Evolutionary conservation across 2,113 vertebrate species (phyloP), one percentile per base, ranked within the genome.

Genomic region (Prinia subflava): DNA sequence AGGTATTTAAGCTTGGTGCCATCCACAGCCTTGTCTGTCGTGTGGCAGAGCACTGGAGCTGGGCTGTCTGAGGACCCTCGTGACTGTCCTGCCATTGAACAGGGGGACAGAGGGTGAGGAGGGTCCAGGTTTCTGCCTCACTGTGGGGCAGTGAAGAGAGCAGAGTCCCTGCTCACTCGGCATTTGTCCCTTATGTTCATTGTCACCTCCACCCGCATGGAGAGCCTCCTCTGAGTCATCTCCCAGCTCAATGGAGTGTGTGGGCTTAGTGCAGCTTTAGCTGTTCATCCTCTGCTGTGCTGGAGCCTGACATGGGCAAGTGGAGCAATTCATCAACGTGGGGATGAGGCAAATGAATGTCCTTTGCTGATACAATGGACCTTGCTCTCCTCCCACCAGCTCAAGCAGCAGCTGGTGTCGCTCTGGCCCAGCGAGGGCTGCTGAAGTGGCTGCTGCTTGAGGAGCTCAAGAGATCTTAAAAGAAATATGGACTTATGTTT

Each of bases 201-300:
- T 23, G 1, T 78, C 92, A 75, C 73, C 94, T 84, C 86, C 77
- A 2, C 80, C 95, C 7, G 39, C 89, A 35, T 6, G 0, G 10
- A 42, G 84, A 85, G 78, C 92, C 64, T 27, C 4, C 1, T 25
- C 87, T 96, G 96, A 96, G 93, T 97, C 96, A 96, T 91, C 94
- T 82, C 55, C 80, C 1, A 5, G 83, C 83, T 74, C 16, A 70
- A 2, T 44, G 83, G 42, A 90, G 92, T 57, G 94, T 84, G 95
- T 97, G 95, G 96, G 96, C 87, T 96, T 25, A 78, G 37, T 9
- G 18, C 84, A 70, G 94, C 83, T 63, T 52, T 47, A 67, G 89
- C 82, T 91, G 56, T 33, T 94, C 94, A 84, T 62, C 92, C 92
- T 82, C 87, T 95, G 84, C 94, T 94, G 67, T 69, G 69, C 81